A percentile compares a stretch with the other conserved stretches of the same genome.
Evolutionary conservation across 1,140 invertebrate genomes (phyloP).

Genomic region (Drosophila arizonae): DNA sequence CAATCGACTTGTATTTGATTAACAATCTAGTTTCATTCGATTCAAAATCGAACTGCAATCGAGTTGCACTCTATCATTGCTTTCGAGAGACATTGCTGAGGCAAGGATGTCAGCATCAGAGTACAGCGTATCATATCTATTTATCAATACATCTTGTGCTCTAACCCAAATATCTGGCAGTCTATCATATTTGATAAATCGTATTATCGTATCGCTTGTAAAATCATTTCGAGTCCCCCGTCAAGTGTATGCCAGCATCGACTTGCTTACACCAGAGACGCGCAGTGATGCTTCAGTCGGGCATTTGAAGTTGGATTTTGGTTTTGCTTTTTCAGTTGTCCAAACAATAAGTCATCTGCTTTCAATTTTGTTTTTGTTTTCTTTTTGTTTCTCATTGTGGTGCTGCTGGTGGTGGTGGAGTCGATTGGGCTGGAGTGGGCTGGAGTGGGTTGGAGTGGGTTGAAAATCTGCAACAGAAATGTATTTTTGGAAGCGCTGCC

Average conservation of each 20-base stretch:
- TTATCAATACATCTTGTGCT: no score
- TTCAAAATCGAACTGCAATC: no score
- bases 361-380: constrained; percentile 10
- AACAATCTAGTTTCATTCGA: no score
- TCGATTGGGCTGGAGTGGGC: not conserved
- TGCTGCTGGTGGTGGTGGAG: not conserved
- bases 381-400: not conserved
- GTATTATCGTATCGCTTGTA: no score
- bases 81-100: no score
- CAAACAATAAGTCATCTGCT: constrained; percentile 9
- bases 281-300: not conserved
- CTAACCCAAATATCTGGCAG: no score
- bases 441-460: not conserved
- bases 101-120: no score
- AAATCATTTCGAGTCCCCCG: not conserved
- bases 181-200: no score
- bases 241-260: not conserved
- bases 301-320: not conserved
- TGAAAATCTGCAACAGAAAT: not conserved
- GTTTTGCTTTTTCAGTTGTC: constrained; percentile 1
- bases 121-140: no score
- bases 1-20: no score
- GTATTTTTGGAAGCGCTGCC: not conserved
- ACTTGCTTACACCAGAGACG: not conserved
- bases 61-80: no score